Evolutionary conservation across 2,113 vertebrate genomes (phyloP), one percentile per base, ranked within the genome.

Genomic region (Hepsetus odoe): DNA sequence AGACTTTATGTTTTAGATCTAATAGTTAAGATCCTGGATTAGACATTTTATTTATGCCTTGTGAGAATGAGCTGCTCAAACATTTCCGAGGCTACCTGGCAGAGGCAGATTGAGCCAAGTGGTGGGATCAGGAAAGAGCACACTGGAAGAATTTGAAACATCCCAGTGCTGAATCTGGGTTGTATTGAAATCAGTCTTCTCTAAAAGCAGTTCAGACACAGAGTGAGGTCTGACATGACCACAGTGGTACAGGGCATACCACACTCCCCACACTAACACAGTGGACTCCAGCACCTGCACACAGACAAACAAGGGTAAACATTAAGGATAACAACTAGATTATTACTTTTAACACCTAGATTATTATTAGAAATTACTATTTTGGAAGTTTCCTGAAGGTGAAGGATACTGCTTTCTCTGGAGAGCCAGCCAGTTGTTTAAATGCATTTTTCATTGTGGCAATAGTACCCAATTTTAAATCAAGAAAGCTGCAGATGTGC

Each of bases 231-330:
- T 74, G 4, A 88, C 40, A 28, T 68, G 0, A 3, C 22, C 61
- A 46, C 84, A 83, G 24, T 80, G 77, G 42, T 82, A 86, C 84
- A 95, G 76, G 28, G 85, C 32, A n/a, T 84, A 88, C 65, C 91
- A 92, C 64, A 93, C 0, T 0, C 79, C 38, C 90, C 95, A 95
- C 59, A 91, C 91, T 38, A 82, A 80, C 68, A 84, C 69, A 70
- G 92, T 86, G 0, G 95, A 88, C n/a, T 93, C 44, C 53, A 96
- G 85, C n/a, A 96, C 84, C 95, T 96, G 80, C 40, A 68, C 49
- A 76, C 68, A 83, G 13, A 16, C 40, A 59, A 61, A 33, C 16
- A 55, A 5, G 2, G 26, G 58, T 51, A 32, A 67, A 66, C 26
- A 79, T 2, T 3, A 49, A 16, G 3, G 32, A 9, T 11, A 10